Evolutionary conservation across 2,113 vertebrate genomes (phyloP), one percentile per base, ranked within the genome.

Genomic region (Reinhardtius hippoglossoides): DNA sequence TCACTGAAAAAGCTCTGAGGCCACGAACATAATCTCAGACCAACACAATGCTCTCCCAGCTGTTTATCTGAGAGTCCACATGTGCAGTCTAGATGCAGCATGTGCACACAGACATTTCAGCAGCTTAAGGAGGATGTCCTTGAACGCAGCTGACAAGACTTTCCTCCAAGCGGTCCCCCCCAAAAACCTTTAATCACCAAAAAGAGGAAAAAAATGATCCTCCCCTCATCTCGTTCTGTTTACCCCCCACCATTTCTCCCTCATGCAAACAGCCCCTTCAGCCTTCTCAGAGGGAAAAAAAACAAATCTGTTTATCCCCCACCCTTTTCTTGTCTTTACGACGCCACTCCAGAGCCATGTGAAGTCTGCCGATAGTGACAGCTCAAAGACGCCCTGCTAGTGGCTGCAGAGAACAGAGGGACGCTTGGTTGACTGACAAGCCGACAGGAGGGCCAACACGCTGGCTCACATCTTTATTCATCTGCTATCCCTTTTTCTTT

Each of bases 311-410:
- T n/a, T n/a, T n/a, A n/a, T n/a, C n/a, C 52, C 44, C 42, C 76
- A 79, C 50, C 78, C 35, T 50, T 86, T 85, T 85, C 71, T 89
- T 63, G 71, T 84, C 88, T 90, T 84, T 87, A 72, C 66, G 13
- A 73, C 27, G 44, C 80, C 76, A 85, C 77, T 76, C 80, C 24
- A 26, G 58, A 83, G 73, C 82, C 65, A 84, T 89, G 76, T 92
- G 87, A 94, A 90, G 85, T 82, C 82, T 68, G 76, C 72, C 24
- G 67, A 87, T 86, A 88, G 75, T 79, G 86, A 85, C 87, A 83
- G 78, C 88, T 91, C 92, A 89, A 89, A 91, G 90, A 84, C 75
- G 15, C 74, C 82, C 78, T 44, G 68, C 82, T 59, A 78, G 81
- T 60, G 62, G 65, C 67, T 68, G 84, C 31, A 10, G 73, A 82